Conservation (phyloP, 37 sponge, comb jelly and placozoan species). For the Spongilla lacustris region DNA sequence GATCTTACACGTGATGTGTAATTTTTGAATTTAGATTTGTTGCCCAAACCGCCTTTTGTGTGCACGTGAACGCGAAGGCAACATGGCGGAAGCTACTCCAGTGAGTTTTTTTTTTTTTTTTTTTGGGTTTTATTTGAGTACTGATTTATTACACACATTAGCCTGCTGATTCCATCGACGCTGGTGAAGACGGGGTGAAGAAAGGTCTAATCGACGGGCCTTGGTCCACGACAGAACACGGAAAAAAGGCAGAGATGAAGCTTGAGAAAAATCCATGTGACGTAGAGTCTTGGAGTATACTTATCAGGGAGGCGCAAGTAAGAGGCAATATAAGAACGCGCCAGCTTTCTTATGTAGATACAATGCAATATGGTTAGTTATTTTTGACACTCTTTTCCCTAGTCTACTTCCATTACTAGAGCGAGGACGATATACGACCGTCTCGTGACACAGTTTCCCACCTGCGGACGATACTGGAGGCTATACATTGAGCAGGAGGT, state of each 20-base stretch:
- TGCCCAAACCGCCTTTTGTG: no score
- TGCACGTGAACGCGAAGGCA: background rate
- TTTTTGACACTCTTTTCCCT: background rate
- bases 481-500: slow-evolving; percentile 98
- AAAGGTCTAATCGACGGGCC: slow-evolving; percentile 26
- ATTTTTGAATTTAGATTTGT: no score
- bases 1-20: no score
- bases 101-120: slow-evolving; percentile 2
- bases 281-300: slow-evolving; percentile 88
- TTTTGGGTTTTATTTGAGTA: background rate
- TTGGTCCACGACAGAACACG: slow-evolving; percentile 87
- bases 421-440: slow-evolving; percentile 88
- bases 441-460: slow-evolving; percentile 89
- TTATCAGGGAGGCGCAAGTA: slow-evolving; percentile 96
- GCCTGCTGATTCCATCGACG: background rate
- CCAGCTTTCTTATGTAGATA: background rate
- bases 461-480: slow-evolving; percentile 94
- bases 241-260: slow-evolving; percentile 84
- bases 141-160: background rate
- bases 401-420: slow-evolving; percentile 59
- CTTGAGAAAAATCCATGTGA: slow-evolving; percentile 81
- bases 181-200: background rate
- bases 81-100: background rate
- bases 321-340: slow-evolving; percentile 6
- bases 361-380: background rate